These are phyloP conservation scores for Elephantulus edwardii DNA, from an alignment of 2,113 vertebrate genomes.

Conservation along the genomic window DNA sequence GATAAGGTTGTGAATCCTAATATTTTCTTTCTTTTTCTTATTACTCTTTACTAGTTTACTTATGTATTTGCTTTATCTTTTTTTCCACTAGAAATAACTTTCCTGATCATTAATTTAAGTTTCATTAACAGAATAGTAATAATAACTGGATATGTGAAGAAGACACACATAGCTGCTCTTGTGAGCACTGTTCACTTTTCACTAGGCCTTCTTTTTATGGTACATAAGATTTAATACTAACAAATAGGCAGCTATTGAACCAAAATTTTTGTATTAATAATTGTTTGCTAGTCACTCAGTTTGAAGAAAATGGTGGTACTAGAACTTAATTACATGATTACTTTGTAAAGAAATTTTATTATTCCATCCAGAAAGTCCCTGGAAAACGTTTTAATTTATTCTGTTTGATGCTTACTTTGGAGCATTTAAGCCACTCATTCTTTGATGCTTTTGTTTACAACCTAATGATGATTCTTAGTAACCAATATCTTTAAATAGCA, in stretches of 20 bases:
- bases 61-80: not conserved
- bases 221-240: not conserved
- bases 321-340: not conserved
- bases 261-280: not conserved
- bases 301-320: not conserved
- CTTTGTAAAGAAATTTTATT: too few species aligned
- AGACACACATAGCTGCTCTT: not conserved
- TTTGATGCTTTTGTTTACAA: not conserved
- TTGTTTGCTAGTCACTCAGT: not conserved
- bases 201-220: not conserved
- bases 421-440: not conserved
- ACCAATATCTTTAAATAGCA: not conserved
- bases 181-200: not conserved
- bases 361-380: not conserved
- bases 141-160: not conserved
- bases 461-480: constrained; percentile 22
- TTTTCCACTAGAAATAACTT: not conserved
- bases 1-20: not conserved
- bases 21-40: not conserved
- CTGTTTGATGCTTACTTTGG: not conserved
- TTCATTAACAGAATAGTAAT: not conserved
- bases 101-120: not conserved
- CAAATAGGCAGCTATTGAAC: not conserved
- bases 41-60: not conserved
- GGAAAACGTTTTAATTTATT: constrained; percentile 5